These are phyloP conservation scores for Decapterus maruadsi DNA, from an alignment of 2,797 vertebrate genomes.

Conservation along the genomic window DNA sequence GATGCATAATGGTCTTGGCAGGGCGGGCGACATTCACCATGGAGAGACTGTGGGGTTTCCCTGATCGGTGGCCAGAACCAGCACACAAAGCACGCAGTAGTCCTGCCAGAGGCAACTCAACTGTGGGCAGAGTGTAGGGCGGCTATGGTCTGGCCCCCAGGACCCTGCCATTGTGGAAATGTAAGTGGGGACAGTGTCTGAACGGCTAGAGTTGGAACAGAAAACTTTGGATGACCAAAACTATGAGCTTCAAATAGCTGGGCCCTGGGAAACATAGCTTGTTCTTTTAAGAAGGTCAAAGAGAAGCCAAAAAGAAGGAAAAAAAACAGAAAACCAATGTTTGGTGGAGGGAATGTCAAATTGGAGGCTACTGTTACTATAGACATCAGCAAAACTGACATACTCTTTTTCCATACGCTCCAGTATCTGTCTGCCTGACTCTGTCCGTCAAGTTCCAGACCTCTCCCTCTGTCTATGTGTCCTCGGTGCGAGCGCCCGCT, in stretches of 20 bases:
- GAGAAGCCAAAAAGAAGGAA: constrained; percentile 76
- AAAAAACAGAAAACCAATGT: constrained; percentile 74
- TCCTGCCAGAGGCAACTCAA: constrained; percentile 84
- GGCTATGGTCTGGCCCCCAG: constrained; percentile 85
- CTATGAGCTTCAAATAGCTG: constrained; percentile 87
- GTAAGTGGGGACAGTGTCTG: constrained; percentile 84
- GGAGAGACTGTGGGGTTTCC: constrained; percentile 87
- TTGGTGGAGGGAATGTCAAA: constrained; percentile 80
- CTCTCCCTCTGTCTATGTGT: constrained; percentile 22
- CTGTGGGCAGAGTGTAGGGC: constrained; percentile 82
- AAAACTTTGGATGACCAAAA: constrained; percentile 86
- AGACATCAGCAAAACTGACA: constrained; percentile 80
- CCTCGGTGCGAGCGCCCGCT: constrained; percentile 56
- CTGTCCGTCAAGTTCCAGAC: constrained; percentile 26
- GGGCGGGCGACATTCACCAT: constrained; percentile 78
- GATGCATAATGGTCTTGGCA: constrained; percentile 83
- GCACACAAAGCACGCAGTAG: constrained; percentile 84
- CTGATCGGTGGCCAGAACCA: constrained; percentile 83
- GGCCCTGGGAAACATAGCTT: constrained; percentile 86
- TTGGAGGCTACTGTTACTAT: constrained; percentile 79
- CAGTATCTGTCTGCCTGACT: constrained; percentile 43
- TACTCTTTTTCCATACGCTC: constrained; percentile 60
- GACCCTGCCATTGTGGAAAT: constrained; percentile 86
- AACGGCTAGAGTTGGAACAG: constrained; percentile 82
- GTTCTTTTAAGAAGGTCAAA: constrained; percentile 84